Evolutionary conservation across 2,888 invertebrate species (phyloP), one percentile per base, ranked within the genome.

Genomic region (Dynastes tityus): DNA sequence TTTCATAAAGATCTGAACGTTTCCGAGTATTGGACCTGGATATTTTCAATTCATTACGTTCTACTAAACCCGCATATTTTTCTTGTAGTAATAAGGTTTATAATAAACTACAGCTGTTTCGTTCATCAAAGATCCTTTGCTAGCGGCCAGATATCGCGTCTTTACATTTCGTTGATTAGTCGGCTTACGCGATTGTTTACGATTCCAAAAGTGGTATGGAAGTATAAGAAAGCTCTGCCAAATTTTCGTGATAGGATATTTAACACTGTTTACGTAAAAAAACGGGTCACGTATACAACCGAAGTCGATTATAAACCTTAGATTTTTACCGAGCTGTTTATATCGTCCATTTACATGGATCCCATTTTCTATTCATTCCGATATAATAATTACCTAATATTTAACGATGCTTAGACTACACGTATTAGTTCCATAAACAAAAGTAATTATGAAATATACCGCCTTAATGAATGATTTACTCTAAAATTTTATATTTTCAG

Each of bases 161-260:
- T 74, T 27, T 45, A 61, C 16, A 27, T 32, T 49, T 45, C 22
- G 61, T 61, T 45, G 61, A 74, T 29, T 45, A 16, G 40, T 27
- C 13, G 22, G 61, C 61, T 27, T 74, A 61, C 22, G 27, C 32
- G 40, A 73, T 61, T 74, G 61, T 74, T 74, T 74, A 74, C 45
- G 37, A 74, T 74, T 74, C 61, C 73, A 51, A 68, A 68, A 68
- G 68, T 51, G 45, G 22, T 27, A 61, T 27, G 16, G 16, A 40
- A 40, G 40, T 40, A 73, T 45, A 74, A 74, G 49, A 61, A 74
- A 49, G 61, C 27, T 74, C 73, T 74, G 73, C 61, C 73, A 74
- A 61, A 74, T 61, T 74, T 74, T 74, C 55, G 61, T 61, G 73
- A 74, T 74, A 27, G 11, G 73, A 16, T 74, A 74, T 74, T 74